phyloP scores from a whole-genome alignment of 2,797 vertebrate genomes.

The Vultur gryphus region DNA sequence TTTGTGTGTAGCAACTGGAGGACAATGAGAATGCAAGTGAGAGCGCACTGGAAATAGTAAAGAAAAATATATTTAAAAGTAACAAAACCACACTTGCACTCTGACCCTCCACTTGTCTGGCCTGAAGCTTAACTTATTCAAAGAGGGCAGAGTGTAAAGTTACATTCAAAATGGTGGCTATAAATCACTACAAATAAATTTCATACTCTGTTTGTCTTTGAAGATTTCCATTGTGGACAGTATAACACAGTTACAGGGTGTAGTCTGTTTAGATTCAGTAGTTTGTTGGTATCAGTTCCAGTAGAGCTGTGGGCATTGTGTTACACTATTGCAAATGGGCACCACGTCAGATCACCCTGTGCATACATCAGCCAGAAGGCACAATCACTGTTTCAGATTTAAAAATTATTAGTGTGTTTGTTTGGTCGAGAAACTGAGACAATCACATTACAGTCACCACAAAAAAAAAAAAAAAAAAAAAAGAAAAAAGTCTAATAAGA shows the following conservation, averaged over 20 bases:
- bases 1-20: slow-evolving; percentile 81
- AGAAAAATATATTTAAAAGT: slow-evolving; percentile 72
- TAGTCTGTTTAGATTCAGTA: slow-evolving; percentile 98
- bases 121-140: slow-evolving; percentile 80
- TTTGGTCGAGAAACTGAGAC: slow-evolving; percentile 96
- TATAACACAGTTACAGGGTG: slow-evolving; percentile 97
- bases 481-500: slow-evolving; percentile 86
- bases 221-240: slow-evolving; percentile 95
- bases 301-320: slow-evolving; percentile 93
- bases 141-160: slow-evolving; percentile 85
- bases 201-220: slow-evolving; percentile 93
- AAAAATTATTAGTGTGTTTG: slow-evolving; percentile 85
- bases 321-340: slow-evolving; percentile 93
- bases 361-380: slow-evolving; percentile 82
- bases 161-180: slow-evolving; percentile 86
- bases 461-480: slow-evolving; percentile 79
- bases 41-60: slow-evolving; percentile 81
- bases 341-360: slow-evolving; percentile 97
- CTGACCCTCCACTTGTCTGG: slow-evolving; percentile 85
- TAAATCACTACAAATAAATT: slow-evolving; percentile 91
- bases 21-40: slow-evolving; percentile 71
- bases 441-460: slow-evolving; percentile 98
- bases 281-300: slow-evolving; percentile 98
- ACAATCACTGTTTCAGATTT: slow-evolving; percentile 85
- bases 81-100: slow-evolving; percentile 83